These are phyloP conservation scores for Pardosa pseudoannulata DNA, from an alignment of 2,888 invertebrate genomes.

Conservation along the genomic window DNA sequence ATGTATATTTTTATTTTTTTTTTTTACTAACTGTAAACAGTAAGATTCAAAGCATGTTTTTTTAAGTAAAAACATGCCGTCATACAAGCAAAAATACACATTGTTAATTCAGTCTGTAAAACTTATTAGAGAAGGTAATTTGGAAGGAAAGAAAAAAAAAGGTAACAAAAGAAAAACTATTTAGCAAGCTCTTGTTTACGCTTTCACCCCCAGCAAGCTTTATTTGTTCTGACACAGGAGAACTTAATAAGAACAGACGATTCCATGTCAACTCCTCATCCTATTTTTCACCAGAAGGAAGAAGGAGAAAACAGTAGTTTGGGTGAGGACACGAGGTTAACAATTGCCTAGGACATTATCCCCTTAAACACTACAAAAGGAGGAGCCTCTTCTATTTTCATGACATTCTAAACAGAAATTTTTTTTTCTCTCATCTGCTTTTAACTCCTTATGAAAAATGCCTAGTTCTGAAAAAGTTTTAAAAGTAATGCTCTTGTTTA, in stretches of 20 bases:
- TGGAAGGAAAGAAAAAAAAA: neutral
- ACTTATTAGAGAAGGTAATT: conserved; percentile 15
- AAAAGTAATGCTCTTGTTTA: conserved; percentile 3
- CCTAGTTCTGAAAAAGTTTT: neutral
- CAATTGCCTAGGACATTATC: conserved; percentile 43
- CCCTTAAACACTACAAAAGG: conserved; percentile 48
- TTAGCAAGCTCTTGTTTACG: conserved; percentile 7
- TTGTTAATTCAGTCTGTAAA: conserved; percentile 2
- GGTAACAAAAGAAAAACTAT: conserved; percentile 10
- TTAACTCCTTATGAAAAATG: conserved; percentile 38
- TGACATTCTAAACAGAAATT: conserved; percentile 21
- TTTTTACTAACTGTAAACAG: too few species aligned
- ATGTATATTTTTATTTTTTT: too few species aligned
- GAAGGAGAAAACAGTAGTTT: neutral
- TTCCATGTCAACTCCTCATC: conserved; percentile 10
- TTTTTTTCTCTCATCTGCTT: too few species aligned
- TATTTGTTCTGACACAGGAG: neutral
- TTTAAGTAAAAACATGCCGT: too few species aligned
- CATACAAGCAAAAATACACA: neutral
- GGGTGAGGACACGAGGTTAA: conserved; percentile 28
- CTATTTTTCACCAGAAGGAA: conserved; percentile 32
- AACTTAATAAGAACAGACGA: conserved; percentile 19
- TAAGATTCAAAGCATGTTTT: too few species aligned
- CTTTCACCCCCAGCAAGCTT: neutral
- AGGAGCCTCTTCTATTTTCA: conserved; percentile 21